Evolutionary conservation across 2,113 vertebrate species (phyloP).

Genomic region (Hippocampus guttulatus): DNA sequence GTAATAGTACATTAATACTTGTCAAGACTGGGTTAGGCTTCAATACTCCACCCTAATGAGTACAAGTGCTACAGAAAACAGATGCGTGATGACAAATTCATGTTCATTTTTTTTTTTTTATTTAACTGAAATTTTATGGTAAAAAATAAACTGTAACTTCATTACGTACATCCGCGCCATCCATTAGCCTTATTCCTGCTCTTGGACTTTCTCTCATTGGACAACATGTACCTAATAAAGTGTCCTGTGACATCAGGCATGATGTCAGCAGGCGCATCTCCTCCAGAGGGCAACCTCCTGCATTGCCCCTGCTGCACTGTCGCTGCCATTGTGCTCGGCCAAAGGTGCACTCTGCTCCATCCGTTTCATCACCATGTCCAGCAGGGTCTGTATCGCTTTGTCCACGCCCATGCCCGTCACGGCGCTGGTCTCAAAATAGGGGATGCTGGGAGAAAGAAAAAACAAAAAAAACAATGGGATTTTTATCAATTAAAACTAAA

Average conservation of each 20-base stretch:
- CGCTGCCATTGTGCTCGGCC: conserved; percentile 75
- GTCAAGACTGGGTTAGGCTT: background rate
- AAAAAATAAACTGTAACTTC: background rate
- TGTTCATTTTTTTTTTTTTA: background rate
- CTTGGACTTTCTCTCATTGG: background rate
- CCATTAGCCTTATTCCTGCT: background rate
- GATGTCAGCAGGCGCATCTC: conserved; percentile 56
- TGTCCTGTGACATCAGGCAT: background rate
- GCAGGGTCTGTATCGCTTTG: conserved; percentile 78
- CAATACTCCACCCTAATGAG: background rate
- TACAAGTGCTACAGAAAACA: background rate
- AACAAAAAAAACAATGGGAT: background rate
- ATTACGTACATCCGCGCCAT: background rate
- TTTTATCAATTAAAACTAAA: background rate
- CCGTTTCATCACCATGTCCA: conserved; percentile 92
- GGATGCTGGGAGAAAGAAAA: conserved; percentile 70
- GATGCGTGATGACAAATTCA: background rate
- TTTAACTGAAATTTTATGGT: background rate
- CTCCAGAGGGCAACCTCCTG: conserved; percentile 35
- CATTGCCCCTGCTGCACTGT: conserved; percentile 43
- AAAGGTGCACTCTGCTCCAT: conserved; percentile 86
- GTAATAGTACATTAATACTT: background rate
- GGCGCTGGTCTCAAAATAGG: conserved; percentile 91
- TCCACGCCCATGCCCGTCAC: conserved; percentile 82
- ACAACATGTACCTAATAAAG: background rate